Percentiles rank a stretch among this genome's conserved stretches.
Evolutionary conservation across 2,113 vertebrate species (phyloP).

Genomic region (Campylomormyrus tamandua): DNA sequence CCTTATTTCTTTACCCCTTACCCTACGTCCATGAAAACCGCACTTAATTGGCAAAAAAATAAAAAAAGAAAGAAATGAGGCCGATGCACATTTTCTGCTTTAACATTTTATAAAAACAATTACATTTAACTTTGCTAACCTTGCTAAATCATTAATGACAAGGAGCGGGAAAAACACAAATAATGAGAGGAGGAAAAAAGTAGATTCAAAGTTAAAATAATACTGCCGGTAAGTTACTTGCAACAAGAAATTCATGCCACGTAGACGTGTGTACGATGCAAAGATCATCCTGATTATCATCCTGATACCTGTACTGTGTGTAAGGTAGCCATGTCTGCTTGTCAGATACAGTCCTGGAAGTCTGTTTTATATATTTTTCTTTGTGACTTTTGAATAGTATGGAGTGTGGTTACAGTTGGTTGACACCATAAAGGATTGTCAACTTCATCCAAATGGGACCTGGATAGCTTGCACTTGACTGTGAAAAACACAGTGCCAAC

Average conservation of each 20-base stretch:
- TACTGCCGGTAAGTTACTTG: neutral
- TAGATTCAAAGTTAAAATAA: neutral
- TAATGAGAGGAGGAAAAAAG: neutral
- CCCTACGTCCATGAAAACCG: neutral
- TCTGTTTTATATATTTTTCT: neutral
- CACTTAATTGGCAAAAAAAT: neutral
- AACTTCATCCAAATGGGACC: neutral
- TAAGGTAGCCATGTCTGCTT: neutral
- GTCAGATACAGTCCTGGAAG: neutral
- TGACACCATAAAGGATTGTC: neutral
- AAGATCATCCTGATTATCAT: neutral
- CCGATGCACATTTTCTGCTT: neutral
- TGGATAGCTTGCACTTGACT: neutral
- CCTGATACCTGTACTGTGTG: neutral
- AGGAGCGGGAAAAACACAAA: neutral
- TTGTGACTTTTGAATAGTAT: neutral
- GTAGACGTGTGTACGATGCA: neutral
- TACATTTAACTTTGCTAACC: constrained; percentile 1
- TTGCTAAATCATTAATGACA: neutral
- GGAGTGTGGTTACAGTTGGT: neutral
- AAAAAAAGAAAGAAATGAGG: too few species aligned
- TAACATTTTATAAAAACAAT: neutral
- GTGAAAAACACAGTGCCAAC: neutral
- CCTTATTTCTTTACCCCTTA: neutral
- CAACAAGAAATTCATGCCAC: neutral